Base-by-base conservation (phyloP, 1,140 invertebrate genomes). In the Copidosoma floridanum region DNA sequence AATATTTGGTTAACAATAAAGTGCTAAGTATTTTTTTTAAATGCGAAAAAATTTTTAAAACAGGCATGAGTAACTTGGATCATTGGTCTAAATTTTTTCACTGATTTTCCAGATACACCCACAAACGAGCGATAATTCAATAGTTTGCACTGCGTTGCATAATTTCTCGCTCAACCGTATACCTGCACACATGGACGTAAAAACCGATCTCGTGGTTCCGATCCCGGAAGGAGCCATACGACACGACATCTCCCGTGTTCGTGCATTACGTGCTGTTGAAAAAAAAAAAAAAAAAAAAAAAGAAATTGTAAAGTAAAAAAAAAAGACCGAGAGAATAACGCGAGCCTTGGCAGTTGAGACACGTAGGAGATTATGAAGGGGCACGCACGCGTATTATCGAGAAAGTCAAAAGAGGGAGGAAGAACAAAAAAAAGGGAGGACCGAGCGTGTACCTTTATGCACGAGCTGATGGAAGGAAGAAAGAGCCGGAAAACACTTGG, bases 331-430 rank as follows among this genome's bases (percentile, higher is more conserved):
- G 23, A 46, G 40, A 41, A 18, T 14, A 24, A 50, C 7, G 35
- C 29, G 29, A 6, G 2, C 35, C 48, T 61, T 24, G 26, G 20
- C 38, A 61, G 51, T 61, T 35, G 8, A 20, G 51, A 37, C 58
- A 61, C 52, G 58, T 54, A 61, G 35, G 35, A 24, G 48, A 61
- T 61, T 61, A 55, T 55, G 51, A 50, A 24, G 26, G 44, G 32
- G 20, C 51, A 55, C 51, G 57, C 48, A 26, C 48, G 29, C 40
- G 23, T 11, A 20, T 58, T 51, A 44, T 35, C 16, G 40, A 18
- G 23, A 48, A 27, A 41, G n/a, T 14, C n/a, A 32, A 11, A 29
- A 27, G 27, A 23, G 37, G 12, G 21, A 20, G 21, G 47, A 12
- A 1, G 4, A 2, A 16, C 5, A 14, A 43, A 10, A 18, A 27